Percentiles rank a stretch among this genome's conserved stretches.
phyloP scores from a whole-genome alignment of 2,888 invertebrate genomes.

The Exocentrus adspersus region DNA sequence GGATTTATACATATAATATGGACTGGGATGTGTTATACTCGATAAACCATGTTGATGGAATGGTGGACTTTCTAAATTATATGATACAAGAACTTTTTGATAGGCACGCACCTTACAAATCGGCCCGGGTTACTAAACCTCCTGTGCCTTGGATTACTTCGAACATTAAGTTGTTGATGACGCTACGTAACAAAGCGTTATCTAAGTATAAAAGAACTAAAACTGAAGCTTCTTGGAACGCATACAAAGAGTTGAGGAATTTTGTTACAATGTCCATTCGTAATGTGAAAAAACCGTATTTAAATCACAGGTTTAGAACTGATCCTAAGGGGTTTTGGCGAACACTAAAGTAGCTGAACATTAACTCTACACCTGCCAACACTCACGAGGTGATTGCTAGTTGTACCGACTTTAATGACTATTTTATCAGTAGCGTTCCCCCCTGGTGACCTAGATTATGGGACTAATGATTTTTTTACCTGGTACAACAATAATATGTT shows the following conservation, averaged over 20 bases:
- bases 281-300: not conserved
- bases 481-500: not conserved
- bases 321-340: not conserved
- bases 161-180: not conserved
- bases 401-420: not conserved
- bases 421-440: not conserved
- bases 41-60: no score
- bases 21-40: not conserved
- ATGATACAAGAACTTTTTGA: not conserved
- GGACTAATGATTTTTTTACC: not conserved
- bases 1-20: not conserved
- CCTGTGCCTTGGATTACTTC: not conserved
- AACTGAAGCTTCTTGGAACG: not conserved
- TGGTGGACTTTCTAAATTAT: not conserved
- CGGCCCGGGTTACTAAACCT: not conserved
- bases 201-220: not conserved
- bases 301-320: not conserved
- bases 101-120: not conserved
- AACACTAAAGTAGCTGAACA: not conserved
- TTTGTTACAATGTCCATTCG: not conserved
- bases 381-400: not conserved
- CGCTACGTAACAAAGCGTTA: not conserved
- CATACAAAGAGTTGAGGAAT: not conserved
- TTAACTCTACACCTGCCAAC: not conserved
- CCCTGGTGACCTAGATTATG: not conserved